Evolutionary conservation across 2,113 vertebrate genomes (phyloP).

Genomic region (Poeciliopsis prolifica): DNA sequence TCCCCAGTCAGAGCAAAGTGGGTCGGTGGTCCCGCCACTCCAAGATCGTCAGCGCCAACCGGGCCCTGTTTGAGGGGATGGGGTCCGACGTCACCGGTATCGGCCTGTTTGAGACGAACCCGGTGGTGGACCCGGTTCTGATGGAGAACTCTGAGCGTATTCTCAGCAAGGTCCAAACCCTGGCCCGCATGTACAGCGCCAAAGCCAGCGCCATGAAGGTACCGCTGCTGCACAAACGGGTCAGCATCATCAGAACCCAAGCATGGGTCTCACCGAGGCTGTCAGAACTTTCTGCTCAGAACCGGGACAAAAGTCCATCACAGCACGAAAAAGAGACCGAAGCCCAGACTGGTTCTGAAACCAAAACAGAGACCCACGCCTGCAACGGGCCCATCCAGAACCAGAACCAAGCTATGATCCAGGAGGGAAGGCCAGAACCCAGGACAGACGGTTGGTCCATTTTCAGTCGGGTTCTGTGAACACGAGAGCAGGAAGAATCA

Average conservation of each 20-base stretch:
- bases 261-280: slow-evolving; percentile 7
- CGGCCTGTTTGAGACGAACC: slow-evolving; percentile 70
- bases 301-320: slow-evolving; percentile 5
- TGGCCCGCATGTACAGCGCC: slow-evolving; percentile 87
- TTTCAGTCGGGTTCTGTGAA: not conserved
- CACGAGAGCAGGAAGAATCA: not conserved
- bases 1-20: slow-evolving; percentile 65
- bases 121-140: slow-evolving; percentile 67
- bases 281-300: not conserved
- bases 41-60: slow-evolving; percentile 49
- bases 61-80: slow-evolving; percentile 58
- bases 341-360: not conserved
- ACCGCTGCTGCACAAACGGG: slow-evolving; percentile 74
- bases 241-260: slow-evolving; percentile 20
- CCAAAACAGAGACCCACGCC: slow-evolving; percentile 17
- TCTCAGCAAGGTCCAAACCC: slow-evolving; percentile 86
- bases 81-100: slow-evolving; percentile 64
- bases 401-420: slow-evolving; percentile 1
- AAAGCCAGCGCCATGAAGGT: slow-evolving; percentile 83
- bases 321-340: not conserved
- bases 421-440: slow-evolving; percentile 23
- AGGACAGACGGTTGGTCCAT: slow-evolving; percentile 26
- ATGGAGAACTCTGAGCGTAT: slow-evolving; percentile 84
- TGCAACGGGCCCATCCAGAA: slow-evolving; percentile 1
- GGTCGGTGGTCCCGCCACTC: slow-evolving; percentile 66